phyloP scores from a whole-genome alignment of 2,113 vertebrate genomes.

The Takifugu flavidus region DNA sequence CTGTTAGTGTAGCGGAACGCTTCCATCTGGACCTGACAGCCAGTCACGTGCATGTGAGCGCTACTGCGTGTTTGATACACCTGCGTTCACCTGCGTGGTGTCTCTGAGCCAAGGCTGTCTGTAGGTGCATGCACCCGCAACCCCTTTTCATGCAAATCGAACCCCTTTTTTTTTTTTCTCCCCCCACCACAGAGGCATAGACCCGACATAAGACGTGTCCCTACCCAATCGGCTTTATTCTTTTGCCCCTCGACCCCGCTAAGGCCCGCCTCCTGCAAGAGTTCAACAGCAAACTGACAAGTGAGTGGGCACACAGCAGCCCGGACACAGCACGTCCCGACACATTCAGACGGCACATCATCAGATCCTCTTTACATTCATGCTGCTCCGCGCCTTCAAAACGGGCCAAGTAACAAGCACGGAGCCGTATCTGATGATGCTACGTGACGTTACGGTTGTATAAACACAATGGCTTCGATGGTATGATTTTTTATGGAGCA shows the following conservation, averaged over 20 bases:
- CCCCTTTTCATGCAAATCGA: conserved; percentile 59
- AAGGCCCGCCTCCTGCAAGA: conserved; percentile 77
- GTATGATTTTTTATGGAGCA: too few relatives aligned
- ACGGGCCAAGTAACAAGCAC: too few relatives aligned
- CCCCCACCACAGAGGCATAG: conserved; percentile 68
- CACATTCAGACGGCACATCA: conserved; percentile 20
- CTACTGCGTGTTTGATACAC: conserved; percentile 3
- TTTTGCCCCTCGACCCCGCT: conserved; percentile 74
- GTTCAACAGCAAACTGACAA: conserved; percentile 75
- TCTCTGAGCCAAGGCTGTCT: conserved; percentile 21
- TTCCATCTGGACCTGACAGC: conserved; percentile 55
- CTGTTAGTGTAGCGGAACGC: conserved; percentile 60
- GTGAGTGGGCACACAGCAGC: conserved; percentile 70
- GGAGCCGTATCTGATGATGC: too few relatives aligned
- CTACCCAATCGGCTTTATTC: conserved; percentile 78
- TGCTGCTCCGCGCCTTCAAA: background rate
- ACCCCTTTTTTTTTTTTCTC: conserved; percentile 11
- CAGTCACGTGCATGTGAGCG: background rate
- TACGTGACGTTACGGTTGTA: too few relatives aligned
- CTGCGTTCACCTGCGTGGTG: conserved; percentile 11
- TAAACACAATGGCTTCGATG: too few relatives aligned
- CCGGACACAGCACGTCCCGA: conserved; percentile 57
- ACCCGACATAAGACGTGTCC: conserved; percentile 72
- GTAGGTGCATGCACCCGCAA: conserved; percentile 63
- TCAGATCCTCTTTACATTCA: background rate